Evolutionary conservation across 37 sponge, comb jelly and placozoan genomes (phyloP).

Genomic region (Ephydatia muelleri): DNA sequence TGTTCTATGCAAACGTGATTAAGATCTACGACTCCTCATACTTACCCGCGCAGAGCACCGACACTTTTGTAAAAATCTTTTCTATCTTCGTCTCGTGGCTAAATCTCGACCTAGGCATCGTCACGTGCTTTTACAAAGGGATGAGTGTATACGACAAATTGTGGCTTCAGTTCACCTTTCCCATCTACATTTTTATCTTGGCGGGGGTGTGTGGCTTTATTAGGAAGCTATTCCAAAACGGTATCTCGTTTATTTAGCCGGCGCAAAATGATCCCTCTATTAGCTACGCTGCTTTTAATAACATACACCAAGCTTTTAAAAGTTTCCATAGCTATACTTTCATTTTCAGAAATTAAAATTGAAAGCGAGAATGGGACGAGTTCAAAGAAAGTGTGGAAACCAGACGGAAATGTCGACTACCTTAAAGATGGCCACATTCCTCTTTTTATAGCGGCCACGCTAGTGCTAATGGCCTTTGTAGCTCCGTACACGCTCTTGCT

Average conservation of each 20-base stretch:
- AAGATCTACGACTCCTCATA: not conserved
- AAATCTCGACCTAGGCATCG: conserved; percentile 45
- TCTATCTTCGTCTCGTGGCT: conserved; percentile 33
- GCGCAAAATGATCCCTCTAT: conserved; percentile 9
- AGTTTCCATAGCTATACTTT: not conserved
- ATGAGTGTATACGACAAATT: conserved; percentile 21
- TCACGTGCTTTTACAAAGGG: conserved; percentile 43
- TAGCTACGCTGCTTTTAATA: conserved; percentile 49
- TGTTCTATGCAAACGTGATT: conserved; percentile 11
- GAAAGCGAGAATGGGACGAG: not conserved
- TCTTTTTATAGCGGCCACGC: conserved; percentile 7
- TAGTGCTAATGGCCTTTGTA: not conserved
- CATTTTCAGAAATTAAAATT: not conserved
- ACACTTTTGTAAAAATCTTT: not conserved
- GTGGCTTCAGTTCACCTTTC: conserved; percentile 52
- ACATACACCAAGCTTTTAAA: conserved; percentile 28
- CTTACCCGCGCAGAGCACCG: not conserved
- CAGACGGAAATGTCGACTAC: conserved; percentile 29
- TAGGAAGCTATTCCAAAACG: conserved; percentile 4
- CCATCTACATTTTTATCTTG: conserved; percentile 32
- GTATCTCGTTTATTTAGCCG: conserved; percentile 12
- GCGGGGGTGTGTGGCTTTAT: not conserved
- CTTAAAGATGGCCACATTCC: conserved; percentile 18
- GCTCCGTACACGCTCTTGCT: conserved; percentile 12
- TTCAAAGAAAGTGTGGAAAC: conserved; percentile 3